phyloP scores from a whole-genome alignment of 2,888 invertebrate species.

The Gasteruption jaculator region DNA sequence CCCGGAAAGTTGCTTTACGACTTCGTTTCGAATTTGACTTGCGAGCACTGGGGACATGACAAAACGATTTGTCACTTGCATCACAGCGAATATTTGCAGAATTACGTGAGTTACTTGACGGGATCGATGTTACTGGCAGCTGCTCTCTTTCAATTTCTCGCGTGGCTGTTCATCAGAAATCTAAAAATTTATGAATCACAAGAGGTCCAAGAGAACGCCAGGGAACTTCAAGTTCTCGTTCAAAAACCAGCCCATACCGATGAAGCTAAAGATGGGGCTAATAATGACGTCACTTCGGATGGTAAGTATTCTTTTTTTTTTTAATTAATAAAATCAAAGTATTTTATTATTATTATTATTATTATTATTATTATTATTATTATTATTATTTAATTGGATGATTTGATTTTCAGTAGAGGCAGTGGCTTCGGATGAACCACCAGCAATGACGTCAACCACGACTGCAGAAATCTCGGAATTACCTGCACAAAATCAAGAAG shows the following conservation, averaged over 20 bases:
- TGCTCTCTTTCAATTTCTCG: conserved; percentile 51
- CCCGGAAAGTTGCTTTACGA: conserved; percentile 64
- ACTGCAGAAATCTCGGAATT: neutral
- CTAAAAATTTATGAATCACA: conserved; percentile 42
- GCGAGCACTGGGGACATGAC: conserved; percentile 52
- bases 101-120: conserved; percentile 53
- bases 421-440: conserved; percentile 5
- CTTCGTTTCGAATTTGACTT: conserved; percentile 54
- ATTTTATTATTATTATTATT: neutral
- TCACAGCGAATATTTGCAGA: conserved; percentile 51
- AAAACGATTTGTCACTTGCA: conserved; percentile 51
- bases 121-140: conserved; percentile 50
- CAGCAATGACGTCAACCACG: neutral
- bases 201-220: conserved; percentile 14
- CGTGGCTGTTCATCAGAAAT: conserved; percentile 52
- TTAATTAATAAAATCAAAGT: conserved; percentile 7
- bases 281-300: conserved; percentile 5
- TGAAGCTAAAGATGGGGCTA: neutral
- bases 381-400: conserved; percentile 5
- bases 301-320: conserved; percentile 14
- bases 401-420: no score
- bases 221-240: conserved; percentile 28
- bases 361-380: neutral
- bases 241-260: conserved; percentile 22
- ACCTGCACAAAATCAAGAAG: neutral